Evolutionary conservation across 1,140 invertebrate genomes (phyloP).

Genomic region (Limonius californicus): DNA sequence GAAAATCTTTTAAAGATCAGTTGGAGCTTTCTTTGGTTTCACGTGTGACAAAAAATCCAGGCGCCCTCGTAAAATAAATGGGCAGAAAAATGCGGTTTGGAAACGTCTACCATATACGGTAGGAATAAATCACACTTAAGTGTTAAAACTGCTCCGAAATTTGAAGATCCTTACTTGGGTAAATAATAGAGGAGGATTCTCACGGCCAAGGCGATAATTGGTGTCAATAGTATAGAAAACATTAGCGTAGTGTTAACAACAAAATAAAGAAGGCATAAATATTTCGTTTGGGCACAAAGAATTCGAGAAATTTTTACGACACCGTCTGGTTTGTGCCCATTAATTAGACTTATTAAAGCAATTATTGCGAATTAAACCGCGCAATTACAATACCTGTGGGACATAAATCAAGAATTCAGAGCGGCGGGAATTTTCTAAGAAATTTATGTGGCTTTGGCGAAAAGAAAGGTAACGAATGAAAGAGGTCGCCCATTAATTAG

Average conservation of each 20-base stretch:
- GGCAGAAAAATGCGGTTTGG: background rate
- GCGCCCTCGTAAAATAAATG: background rate
- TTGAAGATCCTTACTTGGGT: background rate
- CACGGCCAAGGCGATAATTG: constrained; percentile 1
- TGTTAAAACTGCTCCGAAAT: constrained; percentile 4
- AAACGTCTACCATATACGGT: background rate
- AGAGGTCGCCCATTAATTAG: constrained; percentile 30
- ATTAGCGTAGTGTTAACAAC: background rate
- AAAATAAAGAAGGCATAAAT: background rate
- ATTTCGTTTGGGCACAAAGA: background rate
- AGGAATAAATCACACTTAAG: constrained; percentile 7
- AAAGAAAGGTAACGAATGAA: background rate
- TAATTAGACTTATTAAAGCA: background rate
- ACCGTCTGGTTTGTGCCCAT: background rate
- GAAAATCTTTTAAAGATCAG: background rate
- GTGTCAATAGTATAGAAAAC: background rate
- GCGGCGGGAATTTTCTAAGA: background rate
- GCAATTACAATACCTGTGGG: no score
- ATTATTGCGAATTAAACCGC: background rate
- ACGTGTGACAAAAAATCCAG: background rate
- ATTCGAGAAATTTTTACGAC: no score
- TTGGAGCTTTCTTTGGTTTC: background rate
- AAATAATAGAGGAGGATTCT: background rate
- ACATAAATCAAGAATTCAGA: no score
- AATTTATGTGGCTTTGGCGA: background rate